Base-by-base conservation (phyloP, 2,888 invertebrate species). In the Nymphalis c-album region DNA sequence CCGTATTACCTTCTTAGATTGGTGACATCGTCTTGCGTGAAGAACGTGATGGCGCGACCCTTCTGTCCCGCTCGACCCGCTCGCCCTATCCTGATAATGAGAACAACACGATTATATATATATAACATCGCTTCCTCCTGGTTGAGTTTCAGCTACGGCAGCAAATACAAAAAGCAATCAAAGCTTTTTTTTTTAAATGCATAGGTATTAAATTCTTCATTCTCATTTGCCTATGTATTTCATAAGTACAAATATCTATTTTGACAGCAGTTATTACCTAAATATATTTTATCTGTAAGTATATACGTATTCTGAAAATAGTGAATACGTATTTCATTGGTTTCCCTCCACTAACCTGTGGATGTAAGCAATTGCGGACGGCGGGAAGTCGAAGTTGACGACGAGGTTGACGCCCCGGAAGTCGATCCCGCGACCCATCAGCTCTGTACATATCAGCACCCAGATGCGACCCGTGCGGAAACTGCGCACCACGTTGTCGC, bases 371-470 rank as follows among this genome's bases (percentile, higher is more conserved):
- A 98, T 97, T 67, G 96, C 95, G 1, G 96, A 95, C 0, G 96
- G 95, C 20, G 99, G 99, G 86, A 99, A 98, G 92, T 99, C 99
- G 84, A 98, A 99, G 93, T 99, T 99, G 74, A 99, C 93, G 45
- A 99, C 98, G 40, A 99, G 93, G 92, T 98, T 98, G 59, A 99
- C 98, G 1, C 98, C 98, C 79, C 97, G 97, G 87, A 99, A 98
- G 91, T 99, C 99, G 72, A 99, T 96, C 73, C 99, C 99, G 74
- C 99, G 95, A 0, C 98, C 97, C 97, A 99, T 96, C 74, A 99
- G 93, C 87, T 99, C 99, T 0, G 99, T 99, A 87, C 98, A 99
- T 75, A 99, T 97, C 64, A 99, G 92, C 64, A 99, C 96, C 98
- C 98, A 99, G 76, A 98, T 96, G 85, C 96, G 95, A 0, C 99